A percentile compares a stretch with the other conserved stretches of the same genome.
phyloP scores from a whole-genome alignment of 2,797 vertebrate genomes.

The Delichon dasypus region DNA sequence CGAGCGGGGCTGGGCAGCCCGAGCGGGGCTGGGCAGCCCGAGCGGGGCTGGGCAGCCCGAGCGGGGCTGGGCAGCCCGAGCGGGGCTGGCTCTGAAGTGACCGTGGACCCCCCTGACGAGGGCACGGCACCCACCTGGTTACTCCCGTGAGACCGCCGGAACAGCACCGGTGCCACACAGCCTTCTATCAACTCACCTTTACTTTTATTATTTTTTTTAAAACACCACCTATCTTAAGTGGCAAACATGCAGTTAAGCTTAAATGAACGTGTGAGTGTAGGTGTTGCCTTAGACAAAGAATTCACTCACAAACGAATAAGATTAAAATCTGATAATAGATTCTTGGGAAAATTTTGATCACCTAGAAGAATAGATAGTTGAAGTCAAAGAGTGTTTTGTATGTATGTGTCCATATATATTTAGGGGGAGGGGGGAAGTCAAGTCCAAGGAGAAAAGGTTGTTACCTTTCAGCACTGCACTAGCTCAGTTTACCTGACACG shows the following conservation, averaged over 20 bases:
- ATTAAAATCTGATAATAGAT: not conserved
- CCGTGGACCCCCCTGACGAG: not conserved
- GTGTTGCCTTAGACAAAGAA: no score
- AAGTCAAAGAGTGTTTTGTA: not conserved
- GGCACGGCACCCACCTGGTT: not conserved
- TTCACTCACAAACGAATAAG: not conserved
- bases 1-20: not conserved
- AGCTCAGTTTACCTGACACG: not conserved
- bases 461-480: not conserved
- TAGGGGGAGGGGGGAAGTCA: rapidly evolving
- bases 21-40: rapidly evolving
- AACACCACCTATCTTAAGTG: no score
- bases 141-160: not conserved
- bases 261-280: not conserved
- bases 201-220: not conserved
- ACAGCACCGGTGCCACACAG: rapidly evolving
- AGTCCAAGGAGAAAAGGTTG: not conserved
- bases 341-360: not conserved
- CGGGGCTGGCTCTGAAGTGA: not conserved
- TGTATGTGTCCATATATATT: not conserved
- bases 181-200: not conserved
- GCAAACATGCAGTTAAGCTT: not conserved
- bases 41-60: not conserved
- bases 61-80: not conserved
- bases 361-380: not conserved